Evolutionary conservation across 2,113 vertebrate species (phyloP).

Genomic region (Ictalurus furcatus): DNA sequence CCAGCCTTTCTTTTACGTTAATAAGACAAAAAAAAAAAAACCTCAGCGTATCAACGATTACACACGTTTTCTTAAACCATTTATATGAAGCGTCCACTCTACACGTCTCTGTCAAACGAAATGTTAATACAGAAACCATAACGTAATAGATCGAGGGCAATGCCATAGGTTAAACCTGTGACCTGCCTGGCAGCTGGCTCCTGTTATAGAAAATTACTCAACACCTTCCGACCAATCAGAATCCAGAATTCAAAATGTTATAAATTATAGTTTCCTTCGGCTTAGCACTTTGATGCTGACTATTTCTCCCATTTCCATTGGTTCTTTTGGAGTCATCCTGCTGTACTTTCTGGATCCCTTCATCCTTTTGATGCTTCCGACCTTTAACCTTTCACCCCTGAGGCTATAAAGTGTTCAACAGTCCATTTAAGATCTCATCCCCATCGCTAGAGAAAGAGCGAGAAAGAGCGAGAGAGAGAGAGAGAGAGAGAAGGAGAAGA

Average conservation of each 20-base stretch:
- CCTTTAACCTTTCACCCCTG: slow-evolving; percentile 73
- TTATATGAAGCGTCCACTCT: neutral
- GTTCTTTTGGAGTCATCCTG: slow-evolving; percentile 21
- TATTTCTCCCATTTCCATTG: neutral
- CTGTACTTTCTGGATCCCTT: slow-evolving; percentile 47
- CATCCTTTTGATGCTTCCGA: slow-evolving; percentile 51
- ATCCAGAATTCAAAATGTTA: neutral
- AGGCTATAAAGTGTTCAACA: slow-evolving; percentile 72
- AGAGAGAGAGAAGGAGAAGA: slow-evolving; percentile 15
- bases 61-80: neutral
- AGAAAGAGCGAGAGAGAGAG: slow-evolving; percentile 58
- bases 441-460: slow-evolving; percentile 50
- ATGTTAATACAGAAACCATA: neutral
- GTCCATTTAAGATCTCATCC: slow-evolving; percentile 71
- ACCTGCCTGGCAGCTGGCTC: neutral
- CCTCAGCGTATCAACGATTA: neutral
- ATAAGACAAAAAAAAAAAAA: neutral
- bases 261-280: neutral
- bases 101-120: neutral
- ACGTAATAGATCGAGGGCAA: too few species aligned
- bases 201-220: neutral
- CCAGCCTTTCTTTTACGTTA: too few species aligned
- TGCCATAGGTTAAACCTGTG: too few species aligned
- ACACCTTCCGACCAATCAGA: neutral
- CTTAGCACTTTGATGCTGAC: neutral